Percentiles rank a stretch among this genome's conserved stretches.
Conservation (phyloP, 2,113 vertebrate genomes). For the Machaerirhynchus nigripectus region DNA sequence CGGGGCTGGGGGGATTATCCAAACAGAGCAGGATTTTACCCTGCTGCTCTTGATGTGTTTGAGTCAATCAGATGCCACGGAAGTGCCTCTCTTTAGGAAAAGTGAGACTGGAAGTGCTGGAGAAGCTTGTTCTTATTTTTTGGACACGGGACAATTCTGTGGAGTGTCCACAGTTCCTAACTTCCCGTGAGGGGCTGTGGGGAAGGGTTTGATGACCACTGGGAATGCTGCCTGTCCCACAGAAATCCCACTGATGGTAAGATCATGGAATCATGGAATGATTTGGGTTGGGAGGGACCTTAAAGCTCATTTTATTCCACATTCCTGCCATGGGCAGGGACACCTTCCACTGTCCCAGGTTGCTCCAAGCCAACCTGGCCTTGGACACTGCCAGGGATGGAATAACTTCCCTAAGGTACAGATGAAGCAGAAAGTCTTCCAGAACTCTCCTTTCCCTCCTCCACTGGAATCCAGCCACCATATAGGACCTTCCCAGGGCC, state of each 20-base stretch:
- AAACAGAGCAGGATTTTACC: background rate
- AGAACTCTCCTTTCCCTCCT: background rate
- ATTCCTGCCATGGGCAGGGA: background rate
- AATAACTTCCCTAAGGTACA: background rate
- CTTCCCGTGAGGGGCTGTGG: fast-evolving
- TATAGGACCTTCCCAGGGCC: background rate
- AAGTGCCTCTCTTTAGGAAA: background rate
- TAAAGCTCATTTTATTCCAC: too few relatives aligned
- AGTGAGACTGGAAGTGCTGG: background rate
- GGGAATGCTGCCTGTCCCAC: background rate
- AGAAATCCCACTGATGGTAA: background rate
- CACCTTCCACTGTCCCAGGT: background rate
- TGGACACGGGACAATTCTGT: background rate
- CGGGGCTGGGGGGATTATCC: background rate
- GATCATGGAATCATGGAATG: background rate
- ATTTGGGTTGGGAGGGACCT: background rate
- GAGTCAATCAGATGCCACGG: background rate
- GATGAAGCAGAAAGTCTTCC: background rate
- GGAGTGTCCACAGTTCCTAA: background rate
- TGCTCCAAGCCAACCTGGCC: background rate
- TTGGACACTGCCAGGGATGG: background rate
- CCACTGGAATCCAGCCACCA: background rate
- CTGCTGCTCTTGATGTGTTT: background rate
- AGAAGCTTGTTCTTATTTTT: background rate
- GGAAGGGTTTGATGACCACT: background rate